A percentile compares a stretch with the other conserved stretches of the same genome.
Conservation (phyloP, 2,113 vertebrate genomes). For the Turdus rufiventris region DNA sequence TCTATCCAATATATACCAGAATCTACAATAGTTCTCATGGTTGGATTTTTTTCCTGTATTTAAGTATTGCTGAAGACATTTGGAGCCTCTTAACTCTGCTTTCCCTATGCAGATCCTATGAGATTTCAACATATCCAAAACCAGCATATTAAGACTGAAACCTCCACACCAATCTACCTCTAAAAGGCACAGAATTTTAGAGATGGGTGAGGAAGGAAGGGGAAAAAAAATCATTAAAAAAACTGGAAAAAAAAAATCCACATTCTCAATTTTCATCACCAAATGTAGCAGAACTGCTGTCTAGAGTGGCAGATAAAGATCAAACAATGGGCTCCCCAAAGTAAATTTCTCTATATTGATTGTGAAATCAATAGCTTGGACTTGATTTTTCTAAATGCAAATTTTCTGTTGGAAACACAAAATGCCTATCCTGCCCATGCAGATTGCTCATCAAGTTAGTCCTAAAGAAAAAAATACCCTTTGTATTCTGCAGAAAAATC, state of each 20-base stretch:
- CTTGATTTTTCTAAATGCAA: background rate
- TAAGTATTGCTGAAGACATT: background rate
- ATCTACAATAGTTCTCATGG: background rate
- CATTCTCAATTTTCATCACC: background rate
- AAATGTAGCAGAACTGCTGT: background rate
- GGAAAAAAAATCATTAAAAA: background rate
- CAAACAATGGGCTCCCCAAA: background rate
- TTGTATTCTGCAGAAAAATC: background rate
- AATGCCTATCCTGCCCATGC: background rate
- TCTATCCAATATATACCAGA: background rate
- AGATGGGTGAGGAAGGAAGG: background rate
- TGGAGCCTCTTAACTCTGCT: background rate
- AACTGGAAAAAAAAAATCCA: background rate
- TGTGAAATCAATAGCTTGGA: background rate
- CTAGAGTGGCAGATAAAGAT: background rate
- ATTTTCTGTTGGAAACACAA: background rate
- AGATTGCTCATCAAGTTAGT: background rate
- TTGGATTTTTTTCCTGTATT: background rate
- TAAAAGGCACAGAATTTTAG: background rate
- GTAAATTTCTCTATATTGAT: background rate
- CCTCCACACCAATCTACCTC: rapidly evolving
- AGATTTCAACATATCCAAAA: background rate
- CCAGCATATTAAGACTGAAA: background rate
- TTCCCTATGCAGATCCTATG: background rate
- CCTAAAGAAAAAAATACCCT: background rate